A percentile compares a stretch with the other conserved stretches of the same genome.
phyloP scores from a whole-genome alignment of 2,888 invertebrate genomes.

The Ptychoptera albimana region DNA sequence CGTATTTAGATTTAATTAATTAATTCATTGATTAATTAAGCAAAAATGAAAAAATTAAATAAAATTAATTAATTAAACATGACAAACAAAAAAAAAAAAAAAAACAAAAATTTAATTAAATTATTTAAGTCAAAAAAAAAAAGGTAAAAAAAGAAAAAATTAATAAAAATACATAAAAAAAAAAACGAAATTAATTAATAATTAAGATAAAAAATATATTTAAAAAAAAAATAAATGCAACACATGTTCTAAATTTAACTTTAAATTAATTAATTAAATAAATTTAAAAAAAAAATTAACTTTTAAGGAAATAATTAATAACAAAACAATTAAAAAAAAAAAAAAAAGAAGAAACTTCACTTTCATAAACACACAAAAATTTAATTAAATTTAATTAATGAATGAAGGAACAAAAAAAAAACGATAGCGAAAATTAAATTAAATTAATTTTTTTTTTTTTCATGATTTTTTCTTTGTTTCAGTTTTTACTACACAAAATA shows the following conservation, averaged over 20 bases:
- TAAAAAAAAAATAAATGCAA: constrained; percentile 8
- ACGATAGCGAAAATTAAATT: constrained; percentile 4
- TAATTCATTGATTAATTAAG: constrained; percentile 2
- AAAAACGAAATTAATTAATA: neutral
- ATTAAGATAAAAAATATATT: constrained; percentile 1
- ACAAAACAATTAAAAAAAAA: constrained; percentile 6
- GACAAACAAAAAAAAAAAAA: constrained; percentile 1
- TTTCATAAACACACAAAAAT: constrained; percentile 1
- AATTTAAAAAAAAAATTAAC: constrained; percentile 6
- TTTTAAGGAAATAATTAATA: constrained; percentile 7
- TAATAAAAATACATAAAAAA: neutral
- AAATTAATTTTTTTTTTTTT: too few species aligned
- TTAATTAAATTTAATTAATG: too few species aligned
- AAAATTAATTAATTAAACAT: constrained; percentile 2
- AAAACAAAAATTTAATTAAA: constrained; percentile 1
- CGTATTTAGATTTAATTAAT: constrained; percentile 2
- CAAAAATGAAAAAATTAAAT: neutral
- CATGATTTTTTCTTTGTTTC: too few species aligned
- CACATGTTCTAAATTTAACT: constrained; percentile 9
- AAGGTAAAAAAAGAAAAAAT: neutral
- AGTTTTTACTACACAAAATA: too few species aligned
- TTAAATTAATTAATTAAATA: neutral
- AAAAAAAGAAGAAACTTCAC: constrained; percentile 5
- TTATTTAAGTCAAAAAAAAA: constrained; percentile 1
- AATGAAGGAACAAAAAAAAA: constrained; percentile 5